Base-by-base conservation (phyloP, 2,888 invertebrate species). In the Tryphoninae sp. region DNA sequence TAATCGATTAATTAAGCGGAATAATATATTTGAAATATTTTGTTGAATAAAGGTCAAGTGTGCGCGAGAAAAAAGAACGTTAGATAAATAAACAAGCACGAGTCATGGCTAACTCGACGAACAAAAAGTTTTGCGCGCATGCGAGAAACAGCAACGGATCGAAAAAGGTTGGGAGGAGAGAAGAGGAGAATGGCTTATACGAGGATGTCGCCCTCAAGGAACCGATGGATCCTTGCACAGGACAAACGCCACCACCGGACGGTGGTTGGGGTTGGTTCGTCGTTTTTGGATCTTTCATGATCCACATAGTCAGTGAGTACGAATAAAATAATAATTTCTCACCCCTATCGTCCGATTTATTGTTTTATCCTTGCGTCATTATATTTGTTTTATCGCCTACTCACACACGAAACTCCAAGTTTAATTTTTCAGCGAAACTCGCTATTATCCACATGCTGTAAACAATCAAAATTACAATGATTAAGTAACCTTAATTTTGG, bases 191-290 rank as follows among this genome's bases (percentile, higher is more conserved):
- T 78, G 78, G 83, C 16, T 61, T 79, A 58, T 45, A 59, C 45
- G 81, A 83, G 45, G 83, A 84, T 80, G 81, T 42, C 68, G 78
- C 33, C 23, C 74, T 65, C 65, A 67, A 53, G 59, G 78, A 53
- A 49, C 4, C 59, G 55, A 77, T 74, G 69, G 74, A 77, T 74
- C 64, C 75, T 62, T 68, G 45, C 55, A 42, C 61, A 42, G 75
- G 22, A 45, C 90, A 93, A 78, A 93, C 94, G 6, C 92, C 95
- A 81, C 96, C 96, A 19, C 97, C 97, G 0, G 98, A 98, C 90
- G 98, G 98, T 0, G 98, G 98, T 11, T 98, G 98, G 98, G 98
- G 98, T 0, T 98, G 98, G 97, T 94, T 96, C 92, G 97, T 98
- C 71, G 98, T 98, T 75, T 96, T 98, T 90, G 98, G 96, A 26